Evolutionary conservation across 2,113 vertebrate species (phyloP).

Genomic region (Pachycephala philippinensis): DNA sequence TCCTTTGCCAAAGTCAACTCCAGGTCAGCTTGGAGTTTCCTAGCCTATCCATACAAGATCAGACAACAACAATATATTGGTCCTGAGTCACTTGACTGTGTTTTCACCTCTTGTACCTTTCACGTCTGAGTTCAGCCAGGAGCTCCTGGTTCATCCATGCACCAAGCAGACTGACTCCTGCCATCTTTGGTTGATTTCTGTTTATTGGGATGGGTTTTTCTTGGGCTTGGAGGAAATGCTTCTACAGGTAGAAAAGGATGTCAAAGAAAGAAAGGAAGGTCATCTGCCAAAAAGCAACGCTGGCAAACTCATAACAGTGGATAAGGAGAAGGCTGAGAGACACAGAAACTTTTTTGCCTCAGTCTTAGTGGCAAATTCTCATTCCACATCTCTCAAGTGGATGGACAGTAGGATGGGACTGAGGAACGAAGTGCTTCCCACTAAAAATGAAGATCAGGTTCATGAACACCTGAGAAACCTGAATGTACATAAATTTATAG

Average conservation of each 20-base stretch:
- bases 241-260: background rate
- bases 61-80: background rate
- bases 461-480: background rate
- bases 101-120: background rate
- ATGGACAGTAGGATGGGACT: background rate
- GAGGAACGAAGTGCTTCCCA: background rate
- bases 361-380: background rate
- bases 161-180: background rate
- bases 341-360: background rate
- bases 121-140: background rate
- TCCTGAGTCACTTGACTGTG: no score
- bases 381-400: background rate
- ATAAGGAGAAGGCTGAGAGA: background rate
- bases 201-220: background rate
- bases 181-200: background rate
- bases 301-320: background rate
- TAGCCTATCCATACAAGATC: background rate
- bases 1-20: background rate
- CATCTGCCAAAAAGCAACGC: background rate
- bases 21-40: no score
- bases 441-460: background rate
- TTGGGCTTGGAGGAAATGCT: background rate
- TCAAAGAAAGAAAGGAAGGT: background rate
- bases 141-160: background rate
- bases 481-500: background rate